Percentiles rank a stretch among this genome's conserved stretches.
Evolutionary conservation across 2,888 invertebrate genomes (phyloP).

Genomic region (Clanis bilineata): DNA sequence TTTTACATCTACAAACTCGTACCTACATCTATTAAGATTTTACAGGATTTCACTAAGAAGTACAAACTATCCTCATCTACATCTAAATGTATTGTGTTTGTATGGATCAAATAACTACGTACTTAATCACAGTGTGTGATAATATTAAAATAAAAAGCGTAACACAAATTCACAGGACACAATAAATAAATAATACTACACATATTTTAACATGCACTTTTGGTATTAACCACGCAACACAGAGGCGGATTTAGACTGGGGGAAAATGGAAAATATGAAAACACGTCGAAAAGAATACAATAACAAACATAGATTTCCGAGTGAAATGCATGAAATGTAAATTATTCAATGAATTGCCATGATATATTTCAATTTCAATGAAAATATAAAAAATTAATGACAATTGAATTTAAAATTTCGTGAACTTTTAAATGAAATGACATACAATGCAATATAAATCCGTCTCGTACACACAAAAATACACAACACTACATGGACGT

Average conservation of each 20-base stretch:
- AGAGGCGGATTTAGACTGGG: slow-evolving; percentile 15
- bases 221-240: slow-evolving; percentile 25
- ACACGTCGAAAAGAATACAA: too few relatives aligned
- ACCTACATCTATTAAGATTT: background rate
- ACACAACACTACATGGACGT: slow-evolving; percentile 20
- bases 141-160: slow-evolving; percentile 76
- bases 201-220: slow-evolving; percentile 31
- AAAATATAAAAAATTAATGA: background rate
- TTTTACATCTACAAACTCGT: background rate
- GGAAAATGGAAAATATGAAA: background rate
- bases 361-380: background rate
- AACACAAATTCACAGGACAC: slow-evolving; percentile 85
- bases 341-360: background rate
- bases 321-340: background rate
- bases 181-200: slow-evolving; percentile 61
- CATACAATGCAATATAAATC: background rate
- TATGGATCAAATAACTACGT: slow-evolving; percentile 27
- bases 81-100: background rate
- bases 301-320: background rate
- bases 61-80: background rate
- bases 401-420: background rate
- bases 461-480: slow-evolving; percentile 18
- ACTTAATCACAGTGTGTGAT: slow-evolving; percentile 35
- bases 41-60: background rate
- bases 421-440: background rate